Evolutionary conservation across 2,113 vertebrate genomes (phyloP).

Genomic region (Callocephalon fimbriatum): DNA sequence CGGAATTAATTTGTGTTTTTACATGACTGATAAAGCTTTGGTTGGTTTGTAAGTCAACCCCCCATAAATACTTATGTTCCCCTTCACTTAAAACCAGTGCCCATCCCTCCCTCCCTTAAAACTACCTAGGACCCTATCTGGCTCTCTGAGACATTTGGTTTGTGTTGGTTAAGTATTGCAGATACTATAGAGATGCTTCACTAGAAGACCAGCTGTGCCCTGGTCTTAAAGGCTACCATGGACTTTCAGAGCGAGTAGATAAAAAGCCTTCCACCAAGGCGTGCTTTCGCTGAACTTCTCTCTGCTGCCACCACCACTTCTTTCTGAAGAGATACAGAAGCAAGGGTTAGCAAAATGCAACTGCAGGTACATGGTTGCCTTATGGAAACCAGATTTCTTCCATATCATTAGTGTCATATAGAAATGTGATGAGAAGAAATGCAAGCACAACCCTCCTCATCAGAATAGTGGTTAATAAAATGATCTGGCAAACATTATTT

Average conservation of each 20-base stretch:
- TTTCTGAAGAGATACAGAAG: constrained; percentile 67
- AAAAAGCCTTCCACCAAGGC: constrained; percentile 77
- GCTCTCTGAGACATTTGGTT: neutral
- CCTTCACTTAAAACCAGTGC: neutral
- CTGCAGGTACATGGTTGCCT: neutral
- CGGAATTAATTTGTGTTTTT: neutral
- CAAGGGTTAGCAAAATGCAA: neutral
- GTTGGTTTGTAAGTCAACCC: neutral
- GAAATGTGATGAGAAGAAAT: neutral
- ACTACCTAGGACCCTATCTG: neutral
- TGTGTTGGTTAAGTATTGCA: neutral
- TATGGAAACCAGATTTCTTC: neutral
- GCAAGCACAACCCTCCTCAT: neutral
- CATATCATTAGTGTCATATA: fast-evolving
- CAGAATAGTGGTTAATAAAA: neutral
- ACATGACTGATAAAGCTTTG: neutral
- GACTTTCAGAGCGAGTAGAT: constrained; percentile 65
- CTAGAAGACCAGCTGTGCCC: neutral
- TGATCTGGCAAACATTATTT: neutral
- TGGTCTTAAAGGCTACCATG: neutral
- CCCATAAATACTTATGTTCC: neutral
- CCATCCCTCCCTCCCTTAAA: neutral
- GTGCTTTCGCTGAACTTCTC: constrained; percentile 77
- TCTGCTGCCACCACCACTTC: constrained; percentile 79
- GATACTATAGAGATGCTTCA: neutral